Evolutionary conservation across 2,113 vertebrate genomes (phyloP), one percentile per base, ranked within the genome.

Genomic region (Syngnathus typhle): DNA sequence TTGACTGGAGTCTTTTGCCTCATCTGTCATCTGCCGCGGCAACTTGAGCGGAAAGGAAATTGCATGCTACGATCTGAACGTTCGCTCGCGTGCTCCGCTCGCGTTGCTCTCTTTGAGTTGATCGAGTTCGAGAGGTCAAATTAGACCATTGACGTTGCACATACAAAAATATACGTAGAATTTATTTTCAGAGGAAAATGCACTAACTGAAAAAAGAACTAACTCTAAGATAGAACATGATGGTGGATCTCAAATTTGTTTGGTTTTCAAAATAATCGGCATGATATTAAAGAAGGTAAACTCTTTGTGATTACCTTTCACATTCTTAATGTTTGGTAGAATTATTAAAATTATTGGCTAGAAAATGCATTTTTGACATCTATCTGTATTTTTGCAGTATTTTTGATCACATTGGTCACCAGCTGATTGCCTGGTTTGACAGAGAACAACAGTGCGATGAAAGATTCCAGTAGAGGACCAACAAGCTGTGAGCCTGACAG

Each of bases 21-120:
- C 58, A 9, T 83, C 81, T 83, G 70, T 85, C 83, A 82, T 74
- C 75, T 55, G 67, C 60, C 1, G 5, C 5, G 21, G 54, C 76
- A 82, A 60, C 52, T 63, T 62, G 65, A 67, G 74, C 44, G 11
- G 39, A 72, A 74, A 74, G 72, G 67, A 79, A 82, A 84, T 76
- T 47, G 78, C 77, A 80, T 7, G 63, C 73, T 72, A 64, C 2
- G 7, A 43, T 55, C 58, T 18, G 41, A 68, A 54, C 73, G 60
- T 16, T 43, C 41, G 41, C 21, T 44, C 21, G 41, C n/a, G 21
- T 44, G 60, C 60, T 73, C 61, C 11, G 64, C 46, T 43, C 37
- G 46, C 38, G 5, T 39, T 62, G 54, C 76, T 65, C 19, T 56
- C 38, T 51, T 66, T 60, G 32, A 38, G 74, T 75, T 62, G 63